Conservation (phyloP, 53 echinoderm and acorn worm species). For the Echinometra lucunter region DNA sequence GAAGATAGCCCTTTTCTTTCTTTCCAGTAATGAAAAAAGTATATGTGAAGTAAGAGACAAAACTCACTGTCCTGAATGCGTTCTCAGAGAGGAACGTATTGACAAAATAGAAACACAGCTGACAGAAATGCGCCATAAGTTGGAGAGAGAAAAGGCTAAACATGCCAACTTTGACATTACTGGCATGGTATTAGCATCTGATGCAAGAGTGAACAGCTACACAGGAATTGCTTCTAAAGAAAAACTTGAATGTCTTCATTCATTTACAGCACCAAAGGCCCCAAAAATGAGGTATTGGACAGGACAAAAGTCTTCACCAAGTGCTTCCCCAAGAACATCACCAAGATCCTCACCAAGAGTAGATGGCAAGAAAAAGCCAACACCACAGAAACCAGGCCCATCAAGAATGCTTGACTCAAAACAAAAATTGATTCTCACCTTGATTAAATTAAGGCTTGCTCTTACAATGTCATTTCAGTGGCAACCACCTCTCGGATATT, state of each 20-base stretch:
- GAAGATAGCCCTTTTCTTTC: too few relatives aligned
- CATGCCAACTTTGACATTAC: not conserved
- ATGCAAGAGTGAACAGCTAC: slow-evolving; percentile 14
- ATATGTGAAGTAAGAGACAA: not conserved
- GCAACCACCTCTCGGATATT: not conserved
- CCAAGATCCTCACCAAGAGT: not conserved
- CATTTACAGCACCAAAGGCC: not conserved
- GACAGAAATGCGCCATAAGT: slow-evolving; percentile 1
- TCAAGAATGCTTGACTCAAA: not conserved
- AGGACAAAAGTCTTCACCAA: not conserved
- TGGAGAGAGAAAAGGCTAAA: not conserved
- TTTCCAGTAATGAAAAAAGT: too few relatives aligned
- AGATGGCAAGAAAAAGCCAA: slow-evolving; percentile 1
- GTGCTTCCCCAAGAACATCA: not conserved
- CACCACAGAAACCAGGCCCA: not conserved
- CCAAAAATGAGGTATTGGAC: not conserved
- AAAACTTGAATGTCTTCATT: not conserved
- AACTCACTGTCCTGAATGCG: not conserved
- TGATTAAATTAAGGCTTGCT: not conserved
- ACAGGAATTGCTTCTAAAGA: not conserved
- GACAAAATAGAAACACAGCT: not conserved
- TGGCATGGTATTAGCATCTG: not conserved
- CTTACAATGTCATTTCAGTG: not conserved
- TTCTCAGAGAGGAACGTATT: not conserved
- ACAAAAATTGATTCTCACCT: not conserved